Conservation (phyloP, 2,888 invertebrate genomes). For the Agrotis clavis region DNA sequence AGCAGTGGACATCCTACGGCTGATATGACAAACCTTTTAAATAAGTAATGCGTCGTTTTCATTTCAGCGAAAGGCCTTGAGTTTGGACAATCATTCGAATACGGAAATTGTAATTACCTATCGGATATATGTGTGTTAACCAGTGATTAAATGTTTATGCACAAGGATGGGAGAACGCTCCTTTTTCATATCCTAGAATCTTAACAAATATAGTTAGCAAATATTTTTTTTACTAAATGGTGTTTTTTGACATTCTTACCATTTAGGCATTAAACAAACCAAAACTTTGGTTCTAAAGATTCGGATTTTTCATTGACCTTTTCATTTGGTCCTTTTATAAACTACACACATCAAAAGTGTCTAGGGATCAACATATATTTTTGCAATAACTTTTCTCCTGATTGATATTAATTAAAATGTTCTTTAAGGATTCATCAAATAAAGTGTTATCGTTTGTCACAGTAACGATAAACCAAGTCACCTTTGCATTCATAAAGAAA, state of each 20-base stretch:
- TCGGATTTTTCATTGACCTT: neutral
- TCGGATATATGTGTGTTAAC: slow-evolving; percentile 7
- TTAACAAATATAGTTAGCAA: neutral
- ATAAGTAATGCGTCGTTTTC: neutral
- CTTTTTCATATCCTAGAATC: neutral
- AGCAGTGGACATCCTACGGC: no score
- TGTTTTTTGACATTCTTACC: neutral
- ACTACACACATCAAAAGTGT: no score
- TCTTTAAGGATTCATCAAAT: no score
- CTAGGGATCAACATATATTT: no score
- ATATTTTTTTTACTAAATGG: neutral
- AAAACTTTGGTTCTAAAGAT: neutral
- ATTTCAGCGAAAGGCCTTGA: neutral
- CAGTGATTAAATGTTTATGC: slow-evolving; percentile 4
- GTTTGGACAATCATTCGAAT: neutral
- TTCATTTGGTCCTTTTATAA: no score
- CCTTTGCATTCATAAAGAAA: no score
- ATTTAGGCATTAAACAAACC: no score
- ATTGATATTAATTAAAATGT: no score
- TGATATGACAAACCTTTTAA: no score
- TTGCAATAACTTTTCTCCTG: no score
- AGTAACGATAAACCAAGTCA: no score
- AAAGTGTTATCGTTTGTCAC: no score
- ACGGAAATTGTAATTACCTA: slow-evolving; percentile 16
- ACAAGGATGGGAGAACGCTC: neutral